Conservation (phyloP, 1,140 invertebrate species). For the Nebria ingens region DNA sequence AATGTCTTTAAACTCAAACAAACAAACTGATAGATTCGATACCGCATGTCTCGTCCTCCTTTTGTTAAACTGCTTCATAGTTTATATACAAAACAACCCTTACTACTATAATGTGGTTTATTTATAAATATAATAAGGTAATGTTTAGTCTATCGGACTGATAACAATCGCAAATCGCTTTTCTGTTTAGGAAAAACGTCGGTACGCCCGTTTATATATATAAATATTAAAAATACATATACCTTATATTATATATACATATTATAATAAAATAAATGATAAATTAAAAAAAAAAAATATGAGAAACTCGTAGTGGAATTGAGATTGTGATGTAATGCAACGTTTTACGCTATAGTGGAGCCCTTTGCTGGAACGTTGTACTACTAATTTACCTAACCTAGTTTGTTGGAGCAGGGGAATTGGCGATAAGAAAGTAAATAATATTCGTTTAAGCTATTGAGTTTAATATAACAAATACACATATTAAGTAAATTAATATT, state of each 20-base stretch:
- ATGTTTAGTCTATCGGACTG: constrained; percentile 2
- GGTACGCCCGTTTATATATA: not conserved
- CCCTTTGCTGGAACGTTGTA: no score
- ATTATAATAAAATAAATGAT: not conserved
- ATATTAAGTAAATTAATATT: no score
- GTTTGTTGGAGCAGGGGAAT: no score
- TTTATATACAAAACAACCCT: not conserved
- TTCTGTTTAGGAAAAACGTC: not conserved
- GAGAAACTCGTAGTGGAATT: no score
- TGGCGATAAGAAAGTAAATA: no score
- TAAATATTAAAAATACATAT: not conserved
- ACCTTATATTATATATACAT: not conserved
- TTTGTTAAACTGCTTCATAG: constrained; percentile 6
- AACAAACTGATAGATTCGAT: not conserved
- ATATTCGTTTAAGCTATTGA: no score
- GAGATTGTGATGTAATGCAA: no score
- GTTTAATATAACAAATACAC: no score
- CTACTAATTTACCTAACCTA: no score
- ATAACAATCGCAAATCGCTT: constrained; percentile 2
- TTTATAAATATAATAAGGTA: not conserved
- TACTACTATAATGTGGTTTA: constrained; percentile 6
- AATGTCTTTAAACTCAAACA: no score
- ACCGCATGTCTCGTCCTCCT: constrained; percentile 1
- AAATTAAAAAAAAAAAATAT: no score
- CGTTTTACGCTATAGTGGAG: no score